Evolutionary conservation across 1,140 invertebrate genomes (phyloP).

Genomic region (Tribolium castaneum): DNA sequence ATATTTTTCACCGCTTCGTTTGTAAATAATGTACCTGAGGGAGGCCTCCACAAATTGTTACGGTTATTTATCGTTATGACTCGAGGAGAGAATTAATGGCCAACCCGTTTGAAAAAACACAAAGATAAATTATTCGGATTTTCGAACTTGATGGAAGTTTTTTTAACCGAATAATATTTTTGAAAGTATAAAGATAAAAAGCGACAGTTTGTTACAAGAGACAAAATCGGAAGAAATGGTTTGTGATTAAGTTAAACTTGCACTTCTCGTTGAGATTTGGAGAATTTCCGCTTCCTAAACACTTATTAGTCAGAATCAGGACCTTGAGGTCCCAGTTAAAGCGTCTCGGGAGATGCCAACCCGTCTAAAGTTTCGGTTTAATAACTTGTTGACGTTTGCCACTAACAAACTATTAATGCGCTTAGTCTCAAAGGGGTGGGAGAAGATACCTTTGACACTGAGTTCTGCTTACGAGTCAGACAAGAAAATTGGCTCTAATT

Average conservation of each 20-base stretch:
- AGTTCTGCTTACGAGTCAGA: background rate
- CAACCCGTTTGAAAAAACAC: background rate
- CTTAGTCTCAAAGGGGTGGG: background rate
- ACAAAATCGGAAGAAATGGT: background rate
- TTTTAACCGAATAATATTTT: background rate
- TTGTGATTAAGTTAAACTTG: background rate
- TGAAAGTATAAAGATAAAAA: too few relatives aligned
- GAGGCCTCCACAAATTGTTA: background rate
- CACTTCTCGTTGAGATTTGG: background rate
- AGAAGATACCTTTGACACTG: background rate
- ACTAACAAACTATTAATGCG: slow-evolving; percentile 35
- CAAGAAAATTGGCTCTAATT: background rate
- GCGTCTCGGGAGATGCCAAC: background rate
- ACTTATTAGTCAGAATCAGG: background rate
- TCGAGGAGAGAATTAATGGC: background rate
- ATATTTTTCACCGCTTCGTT: background rate
- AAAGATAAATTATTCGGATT: background rate
- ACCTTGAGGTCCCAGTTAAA: background rate
- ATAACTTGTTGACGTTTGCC: slow-evolving; percentile 32
- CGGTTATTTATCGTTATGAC: background rate
- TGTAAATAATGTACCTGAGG: background rate
- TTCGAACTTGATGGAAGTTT: background rate
- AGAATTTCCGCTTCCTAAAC: background rate
- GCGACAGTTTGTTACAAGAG: background rate
- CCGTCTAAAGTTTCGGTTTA: slow-evolving; percentile 18